Base-by-base conservation (phyloP, 2,888 invertebrate genomes). In the Tetanocera ferruginea region DNA sequence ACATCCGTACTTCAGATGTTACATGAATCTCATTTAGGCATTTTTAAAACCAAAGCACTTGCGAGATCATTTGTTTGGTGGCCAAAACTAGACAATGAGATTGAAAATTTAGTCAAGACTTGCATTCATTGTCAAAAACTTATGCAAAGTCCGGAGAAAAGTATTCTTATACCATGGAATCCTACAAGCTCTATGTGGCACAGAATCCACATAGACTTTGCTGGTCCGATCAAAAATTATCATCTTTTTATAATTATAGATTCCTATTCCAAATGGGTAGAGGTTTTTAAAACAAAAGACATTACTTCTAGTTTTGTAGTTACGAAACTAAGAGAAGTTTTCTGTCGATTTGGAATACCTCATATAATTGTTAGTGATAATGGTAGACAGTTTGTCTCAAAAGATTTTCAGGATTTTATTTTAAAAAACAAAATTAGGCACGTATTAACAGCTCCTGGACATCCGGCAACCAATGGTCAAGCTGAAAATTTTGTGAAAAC, bases 401-500 rank as follows among this genome's bases (percentile, higher is more conserved):
- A 73, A 28, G 78, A 80, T 52, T 77, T 76, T 51, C 43, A 75
- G 66, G 31, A 17, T 17, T 79, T 79, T 60, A 70, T 73, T 19
- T 60, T 37, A 9, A 23, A 28, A 3, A 77, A 77, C 64, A 43
- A 64, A 37, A 55, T 77, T 11, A 70, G 66, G 0, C 74, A 77
- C 31, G 72, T 77, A 67, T 73, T 79, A 17, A 83, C 82, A 9
- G 81, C 84, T 14, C 79, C 81, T 31, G 79, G 81, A 14, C 81
- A 77, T 73, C 81, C 80, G 6, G 75, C 77, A 51, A 79, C 81
- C 17, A 85, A 84, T 75, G 83, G 83, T 6, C 81, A 79, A 77
- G 83, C 52, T 6, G 52, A 62, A 62, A 62, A 14, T 28, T 62
- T 62, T 62, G 17, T 62, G 1, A 62, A 62, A 14, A 62, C 62